Evolutionary conservation across 2,888 invertebrate genomes (phyloP), one percentile per base, ranked within the genome.

Genomic region (Byasa hedistus): DNA sequence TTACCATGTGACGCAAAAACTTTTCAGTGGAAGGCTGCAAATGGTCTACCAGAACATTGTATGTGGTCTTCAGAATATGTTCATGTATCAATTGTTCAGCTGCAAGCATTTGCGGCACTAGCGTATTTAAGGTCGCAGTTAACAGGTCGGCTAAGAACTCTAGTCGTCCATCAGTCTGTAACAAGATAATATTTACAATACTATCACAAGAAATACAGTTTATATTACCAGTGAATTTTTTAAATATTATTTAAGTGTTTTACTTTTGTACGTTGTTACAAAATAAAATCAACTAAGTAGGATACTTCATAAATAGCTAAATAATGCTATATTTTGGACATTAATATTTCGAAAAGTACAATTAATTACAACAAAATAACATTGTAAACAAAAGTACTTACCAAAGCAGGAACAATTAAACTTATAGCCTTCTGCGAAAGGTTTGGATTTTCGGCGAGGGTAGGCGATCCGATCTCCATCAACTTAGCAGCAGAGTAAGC

Each of bases 391-490:
- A 15, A 39, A 39, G 39, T 15, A 78, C 87, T 86, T 67, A 92
- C 92, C 83, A 96, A 93, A 69, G 98, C 93, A 0, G 97, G 95
- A 55, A 96, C 93, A 57, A 97, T 87, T 15, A 96, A 92, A 57
- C 94, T 93, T 3, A 95, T 92, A 0, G 95, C 93, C 78, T 93
- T 94, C 72, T 93, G 91, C 75, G 93, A 93, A 2, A 94, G 90
- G 21, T 93, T 93, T 1, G 93, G 93, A 72, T 93, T 93, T 70
- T 96, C 96, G 5, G 81, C 82, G 0, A 91, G 79, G 67, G 86
- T 85, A 62, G 76, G 73, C 0, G 90, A 85, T 51, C 90, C 87
- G 19, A 89, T 77, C 70, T 91, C 90, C 12, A 92, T 76, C 36
- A 91, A 81, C 69, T 87, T 91, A 2, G 88, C 83, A 2, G 90